phyloP scores from a whole-genome alignment of 2,113 vertebrate species.

The Scytalopus superciliaris region DNA sequence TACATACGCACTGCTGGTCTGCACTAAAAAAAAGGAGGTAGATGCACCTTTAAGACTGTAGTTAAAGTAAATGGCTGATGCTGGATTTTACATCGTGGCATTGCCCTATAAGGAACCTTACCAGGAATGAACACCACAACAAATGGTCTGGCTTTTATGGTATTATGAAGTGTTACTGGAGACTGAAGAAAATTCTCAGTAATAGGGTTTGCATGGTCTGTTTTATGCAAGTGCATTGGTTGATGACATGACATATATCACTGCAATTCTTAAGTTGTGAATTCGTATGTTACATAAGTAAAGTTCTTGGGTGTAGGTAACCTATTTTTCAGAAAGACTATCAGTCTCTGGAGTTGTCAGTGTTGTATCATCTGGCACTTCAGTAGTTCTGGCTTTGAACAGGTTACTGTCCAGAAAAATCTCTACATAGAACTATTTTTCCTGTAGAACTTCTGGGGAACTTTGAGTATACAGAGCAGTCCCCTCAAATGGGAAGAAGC shows the following conservation, averaged over 20 bases:
- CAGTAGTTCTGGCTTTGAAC: background rate
- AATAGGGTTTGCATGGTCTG: fast-evolving
- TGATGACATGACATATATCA: background rate
- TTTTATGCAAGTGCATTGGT: background rate
- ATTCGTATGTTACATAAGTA: background rate
- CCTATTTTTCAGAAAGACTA: background rate
- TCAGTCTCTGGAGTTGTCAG: background rate
- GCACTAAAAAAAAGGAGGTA: background rate
- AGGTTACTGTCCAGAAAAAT: background rate
- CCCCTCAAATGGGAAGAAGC: background rate
- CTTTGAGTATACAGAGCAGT: background rate
- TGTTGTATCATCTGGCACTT: background rate
- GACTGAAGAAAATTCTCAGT: background rate
- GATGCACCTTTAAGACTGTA: background rate
- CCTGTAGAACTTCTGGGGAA: background rate
- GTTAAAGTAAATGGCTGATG: background rate
- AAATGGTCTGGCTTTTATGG: background rate
- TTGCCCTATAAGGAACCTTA: background rate
- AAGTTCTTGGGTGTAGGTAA: background rate
- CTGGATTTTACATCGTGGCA: background rate
- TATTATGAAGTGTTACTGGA: background rate
- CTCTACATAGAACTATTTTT: background rate
- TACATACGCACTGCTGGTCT: background rate
- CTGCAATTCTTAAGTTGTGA: background rate
- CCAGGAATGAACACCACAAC: background rate